Evolutionary conservation across 35 echinoderm and acorn worm genomes (phyloP), one percentile per base, ranked within the genome.

Genomic region (Diadema setosum): DNA sequence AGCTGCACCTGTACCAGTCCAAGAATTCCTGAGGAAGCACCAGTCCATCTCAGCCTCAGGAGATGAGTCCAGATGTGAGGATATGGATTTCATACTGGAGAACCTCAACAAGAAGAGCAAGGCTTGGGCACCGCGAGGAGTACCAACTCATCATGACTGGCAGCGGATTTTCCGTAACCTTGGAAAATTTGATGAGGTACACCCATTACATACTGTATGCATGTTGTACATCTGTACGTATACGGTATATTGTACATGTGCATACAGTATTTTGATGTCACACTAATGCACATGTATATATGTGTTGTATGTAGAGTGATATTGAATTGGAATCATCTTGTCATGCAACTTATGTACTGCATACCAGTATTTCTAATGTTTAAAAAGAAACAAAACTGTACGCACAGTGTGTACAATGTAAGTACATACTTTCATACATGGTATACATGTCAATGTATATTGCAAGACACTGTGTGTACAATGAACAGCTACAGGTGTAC

Each of bases 61-160:
- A 26, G 48, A 85, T 24, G n/a, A 20, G 9, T 3, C 18, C 4
- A 24, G 48, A 9, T 15, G 82, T 3, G 82, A 85, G 33, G 82
- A 61, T 69, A 18, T 85, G 48, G 82, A 85, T 23, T 85, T 85
- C 33, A 20, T 52, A 12, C 82, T 88, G 4, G 70, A 88, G 46
- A 45, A 42, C 32, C 15, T 88, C 14, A 88, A 88, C 46, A 80
- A 88, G 24, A 29, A 26, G 33, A 86, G 83, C 83, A 86, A 86
- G 41, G 55, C 34, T 69, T 86, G 83, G 83, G 37, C 45, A 34
- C 83, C 83, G 17, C 14, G 42, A 12, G 83, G 83, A 60, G 55
- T 86, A n/a, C 83, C 83, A 5, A 65, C 83, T 6, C 15, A 86
- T 8, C 18, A 64, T 64, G 83, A 86, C 33, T 86, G 83, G 83